These are phyloP conservation scores for Notothenia coriiceps DNA, from an alignment of 2,113 vertebrate genomes.

Conservation along the genomic window DNA sequence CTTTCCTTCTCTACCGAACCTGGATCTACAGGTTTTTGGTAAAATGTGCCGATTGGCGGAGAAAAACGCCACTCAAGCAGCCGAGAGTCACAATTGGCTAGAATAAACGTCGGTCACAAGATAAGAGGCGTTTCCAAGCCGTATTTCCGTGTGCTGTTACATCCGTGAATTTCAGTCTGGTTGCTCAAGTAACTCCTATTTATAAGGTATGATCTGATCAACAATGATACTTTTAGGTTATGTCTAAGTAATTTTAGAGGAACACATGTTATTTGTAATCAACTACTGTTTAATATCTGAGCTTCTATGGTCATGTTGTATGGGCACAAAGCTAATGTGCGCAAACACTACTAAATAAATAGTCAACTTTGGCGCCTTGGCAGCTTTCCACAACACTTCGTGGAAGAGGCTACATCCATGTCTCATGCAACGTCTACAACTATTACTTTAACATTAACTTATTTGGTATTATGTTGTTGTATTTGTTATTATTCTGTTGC, in stretches of 20 bases:
- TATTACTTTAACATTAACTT: background rate
- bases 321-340: background rate
- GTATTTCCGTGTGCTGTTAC: constrained; percentile 47
- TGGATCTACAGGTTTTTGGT: background rate
- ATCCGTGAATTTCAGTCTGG: background rate
- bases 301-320: background rate
- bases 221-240: background rate
- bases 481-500: background rate
- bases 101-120: constrained; percentile 20
- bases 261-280: background rate
- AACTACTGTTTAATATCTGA: background rate
- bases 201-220: background rate
- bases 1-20: constrained; percentile 63
- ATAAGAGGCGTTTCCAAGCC: background rate
- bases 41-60: constrained; percentile 51
- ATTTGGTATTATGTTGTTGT: background rate
- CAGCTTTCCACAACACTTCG: background rate
- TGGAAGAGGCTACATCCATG: background rate
- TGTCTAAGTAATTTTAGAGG: background rate
- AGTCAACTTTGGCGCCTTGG: constrained; percentile 71
- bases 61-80: background rate
- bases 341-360: background rate
- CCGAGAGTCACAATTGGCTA: constrained; percentile 12
- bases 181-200: constrained; percentile 16
- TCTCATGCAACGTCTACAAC: constrained; percentile 23